Conservation (phyloP, 64 coral and sea anemone species). For the Astreopora myriophthalma region DNA sequence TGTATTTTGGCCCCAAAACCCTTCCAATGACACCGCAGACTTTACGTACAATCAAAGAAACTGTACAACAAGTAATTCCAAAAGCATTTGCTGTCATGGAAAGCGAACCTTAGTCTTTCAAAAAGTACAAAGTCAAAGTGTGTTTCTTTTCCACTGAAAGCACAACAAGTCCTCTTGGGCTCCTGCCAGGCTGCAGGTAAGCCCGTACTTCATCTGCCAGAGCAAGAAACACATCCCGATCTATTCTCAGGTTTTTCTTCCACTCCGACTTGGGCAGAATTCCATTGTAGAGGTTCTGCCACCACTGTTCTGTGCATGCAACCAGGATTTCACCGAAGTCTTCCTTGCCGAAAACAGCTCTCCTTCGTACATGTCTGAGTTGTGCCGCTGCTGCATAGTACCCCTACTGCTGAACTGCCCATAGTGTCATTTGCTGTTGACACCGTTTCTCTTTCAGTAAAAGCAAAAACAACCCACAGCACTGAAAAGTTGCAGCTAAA, state of each 20-base stretch:
- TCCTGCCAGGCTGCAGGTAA: not conserved
- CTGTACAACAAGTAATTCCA: not conserved
- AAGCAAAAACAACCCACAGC: constrained; percentile 11
- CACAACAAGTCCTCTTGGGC: not conserved
- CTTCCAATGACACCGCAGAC: too few relatives aligned
- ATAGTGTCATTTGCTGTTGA: not conserved
- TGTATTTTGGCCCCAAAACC: too few relatives aligned
- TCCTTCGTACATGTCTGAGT: constrained; percentile 19
- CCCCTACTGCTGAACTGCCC: not conserved
- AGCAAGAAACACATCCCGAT: constrained; percentile 32
- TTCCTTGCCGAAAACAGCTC: constrained; percentile 9
- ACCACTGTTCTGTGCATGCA: constrained; percentile 48
- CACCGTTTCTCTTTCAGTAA: not conserved
- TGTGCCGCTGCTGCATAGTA: not conserved
- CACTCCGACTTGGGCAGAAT: too few relatives aligned
- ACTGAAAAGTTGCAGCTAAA: not conserved
- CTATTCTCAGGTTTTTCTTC: constrained; percentile 62
- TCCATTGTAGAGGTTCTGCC: too few relatives aligned
- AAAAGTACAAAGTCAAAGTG: constrained; percentile 54
- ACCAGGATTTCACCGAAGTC: constrained; percentile 25
- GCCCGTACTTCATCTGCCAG: constrained; percentile 32
- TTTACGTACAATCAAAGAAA: not conserved
- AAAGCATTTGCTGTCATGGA: constrained; percentile 45
- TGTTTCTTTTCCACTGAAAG: constrained; percentile 27
- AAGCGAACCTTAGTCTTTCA: constrained; percentile 32